phyloP scores from a whole-genome alignment of 2,888 invertebrate genomes.

The Archips crataeganus region DNA sequence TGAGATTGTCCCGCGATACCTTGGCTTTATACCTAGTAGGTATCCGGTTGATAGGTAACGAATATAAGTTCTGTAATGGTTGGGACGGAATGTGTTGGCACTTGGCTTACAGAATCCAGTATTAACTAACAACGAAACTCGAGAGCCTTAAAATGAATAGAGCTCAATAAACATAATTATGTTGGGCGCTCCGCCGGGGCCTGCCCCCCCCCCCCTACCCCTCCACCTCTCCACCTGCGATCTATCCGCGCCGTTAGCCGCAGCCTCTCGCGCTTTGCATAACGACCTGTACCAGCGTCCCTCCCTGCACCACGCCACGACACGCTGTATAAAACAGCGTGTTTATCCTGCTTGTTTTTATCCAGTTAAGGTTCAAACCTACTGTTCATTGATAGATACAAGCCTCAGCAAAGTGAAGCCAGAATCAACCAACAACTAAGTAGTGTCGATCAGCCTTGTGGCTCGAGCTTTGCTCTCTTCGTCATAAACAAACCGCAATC shows the following conservation, averaged over 20 bases:
- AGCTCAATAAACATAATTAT: conserved; percentile 31
- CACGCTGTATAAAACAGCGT: neutral
- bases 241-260: conserved; percentile 34
- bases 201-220: conserved; percentile 27
- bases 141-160: conserved; percentile 17
- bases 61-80: neutral
- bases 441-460: neutral
- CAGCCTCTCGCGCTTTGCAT: conserved; percentile 43
- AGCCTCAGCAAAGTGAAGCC: too few relatives aligned
- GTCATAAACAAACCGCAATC: neutral
- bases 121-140: neutral
- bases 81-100: neutral
- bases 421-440: too few relatives aligned
- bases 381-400: too few relatives aligned
- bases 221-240: conserved; percentile 30
- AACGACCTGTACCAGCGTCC: conserved; percentile 22
- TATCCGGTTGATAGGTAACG: too few relatives aligned
- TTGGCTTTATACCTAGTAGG: too few relatives aligned
- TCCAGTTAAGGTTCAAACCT: too few relatives aligned
- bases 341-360: too few relatives aligned
- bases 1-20: too few relatives aligned
- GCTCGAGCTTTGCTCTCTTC: neutral
- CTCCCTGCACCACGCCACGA: neutral
- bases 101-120: neutral
- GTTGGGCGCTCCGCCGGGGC: neutral